phyloP scores from a whole-genome alignment of 1,140 invertebrate species.

The Hydropsyche tenuis region DNA sequence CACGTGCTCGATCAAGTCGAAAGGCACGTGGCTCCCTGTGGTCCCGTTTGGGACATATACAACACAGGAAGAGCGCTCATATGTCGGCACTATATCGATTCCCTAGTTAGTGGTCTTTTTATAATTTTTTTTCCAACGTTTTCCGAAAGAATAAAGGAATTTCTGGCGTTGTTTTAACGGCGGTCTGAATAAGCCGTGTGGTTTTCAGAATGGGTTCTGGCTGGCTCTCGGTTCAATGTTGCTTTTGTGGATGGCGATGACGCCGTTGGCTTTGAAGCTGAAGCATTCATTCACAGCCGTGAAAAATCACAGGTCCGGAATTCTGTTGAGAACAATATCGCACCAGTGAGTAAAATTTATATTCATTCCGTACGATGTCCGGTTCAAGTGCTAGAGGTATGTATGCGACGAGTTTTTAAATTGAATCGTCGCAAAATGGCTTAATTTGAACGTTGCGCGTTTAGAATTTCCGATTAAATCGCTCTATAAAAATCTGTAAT shows the following conservation, averaged over 20 bases:
- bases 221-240: slow-evolving; percentile 60
- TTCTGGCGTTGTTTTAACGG: slow-evolving; percentile 2
- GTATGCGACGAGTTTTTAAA: too few relatives aligned
- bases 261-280: slow-evolving; percentile 57
- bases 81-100: slow-evolving; percentile 75
- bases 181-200: slow-evolving; percentile 1
- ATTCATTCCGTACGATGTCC: not conserved
- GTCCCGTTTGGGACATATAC: slow-evolving; percentile 74
- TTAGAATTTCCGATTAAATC: too few relatives aligned
- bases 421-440: too few relatives aligned
- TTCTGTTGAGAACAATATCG: slow-evolving; percentile 47
- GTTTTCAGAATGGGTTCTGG: slow-evolving; percentile 67
- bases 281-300: slow-evolving; percentile 56
- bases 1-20: slow-evolving; percentile 69
- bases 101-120: slow-evolving; percentile 61
- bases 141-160: not conserved
- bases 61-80: slow-evolving; percentile 68
- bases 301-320: slow-evolving; percentile 55
- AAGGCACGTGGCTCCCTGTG: slow-evolving; percentile 71
- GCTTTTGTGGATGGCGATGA: slow-evolving; percentile 56
- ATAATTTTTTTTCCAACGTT: not conserved
- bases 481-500: too few relatives aligned
- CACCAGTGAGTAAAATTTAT: slow-evolving; percentile 42
- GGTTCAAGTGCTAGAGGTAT: too few relatives aligned
- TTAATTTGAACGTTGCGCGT: too few relatives aligned